A percentile compares a stretch with the other conserved stretches of the same genome.
These are phyloP conservation scores for Galbula dea DNA, from an alignment of 2,113 vertebrate species.

Conservation along the genomic window DNA sequence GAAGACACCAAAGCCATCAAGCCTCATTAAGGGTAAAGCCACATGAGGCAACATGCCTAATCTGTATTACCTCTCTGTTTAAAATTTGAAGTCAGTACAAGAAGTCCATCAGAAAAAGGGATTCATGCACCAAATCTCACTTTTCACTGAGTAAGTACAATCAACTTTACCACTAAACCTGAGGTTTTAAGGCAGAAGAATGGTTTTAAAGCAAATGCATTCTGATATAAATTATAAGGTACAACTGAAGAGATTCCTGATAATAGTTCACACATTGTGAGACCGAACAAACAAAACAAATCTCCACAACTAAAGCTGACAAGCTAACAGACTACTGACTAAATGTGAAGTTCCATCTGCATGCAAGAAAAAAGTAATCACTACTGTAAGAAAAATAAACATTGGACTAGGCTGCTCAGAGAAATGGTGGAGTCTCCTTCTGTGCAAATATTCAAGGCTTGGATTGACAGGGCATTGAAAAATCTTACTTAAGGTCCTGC, in stretches of 20 bases:
- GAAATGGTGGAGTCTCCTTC: not conserved
- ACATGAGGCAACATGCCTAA: not conserved
- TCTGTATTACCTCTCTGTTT: not conserved
- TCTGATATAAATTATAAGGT: not conserved
- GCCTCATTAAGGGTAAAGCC: not conserved
- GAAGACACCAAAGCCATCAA: rapidly evolving
- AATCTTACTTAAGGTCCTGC: not conserved
- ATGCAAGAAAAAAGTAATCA: not conserved
- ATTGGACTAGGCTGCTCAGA: not conserved
- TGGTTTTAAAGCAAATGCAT: not conserved
- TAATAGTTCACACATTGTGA: not conserved
- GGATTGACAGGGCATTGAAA: not conserved
- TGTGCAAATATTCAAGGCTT: not conserved
- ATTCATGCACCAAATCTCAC: not conserved
- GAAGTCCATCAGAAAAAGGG: not conserved
- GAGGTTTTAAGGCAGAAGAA: not conserved
- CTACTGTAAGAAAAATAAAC: not conserved
- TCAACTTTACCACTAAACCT: not conserved
- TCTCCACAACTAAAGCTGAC: not conserved
- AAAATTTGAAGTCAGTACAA: not conserved
- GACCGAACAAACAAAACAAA: not conserved
- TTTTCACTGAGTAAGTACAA: not conserved
- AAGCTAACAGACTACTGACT: not conserved
- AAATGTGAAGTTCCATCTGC: not conserved
- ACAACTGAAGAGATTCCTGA: not conserved